phyloP scores from a whole-genome alignment of 1,140 invertebrate species.

The Drosophila punjabiensis region DNA sequence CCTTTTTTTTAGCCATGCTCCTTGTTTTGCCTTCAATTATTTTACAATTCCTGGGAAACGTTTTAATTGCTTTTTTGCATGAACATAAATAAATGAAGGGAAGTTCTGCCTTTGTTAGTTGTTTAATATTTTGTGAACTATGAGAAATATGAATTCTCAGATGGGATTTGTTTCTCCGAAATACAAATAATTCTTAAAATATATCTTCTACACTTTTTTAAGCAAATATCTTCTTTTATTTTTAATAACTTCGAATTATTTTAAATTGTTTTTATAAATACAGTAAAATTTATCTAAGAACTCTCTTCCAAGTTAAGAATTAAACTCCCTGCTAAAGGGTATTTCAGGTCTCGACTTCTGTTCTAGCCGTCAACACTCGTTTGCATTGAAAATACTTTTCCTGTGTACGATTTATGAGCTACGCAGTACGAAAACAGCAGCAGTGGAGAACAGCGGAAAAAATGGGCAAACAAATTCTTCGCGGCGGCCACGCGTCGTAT shows the following conservation, averaged over 20 bases:
- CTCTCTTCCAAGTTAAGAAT: not conserved
- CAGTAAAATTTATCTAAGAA: accelerated
- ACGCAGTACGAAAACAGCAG: constrained; percentile 14
- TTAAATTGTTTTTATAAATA: not conserved
- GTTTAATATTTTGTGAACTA: not conserved
- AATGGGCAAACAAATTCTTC: constrained; percentile 50
- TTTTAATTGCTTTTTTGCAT: constrained; percentile 7
- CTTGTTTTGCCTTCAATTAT: constrained; percentile 10
- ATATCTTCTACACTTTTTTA: not conserved
- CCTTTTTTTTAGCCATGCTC: not conserved
- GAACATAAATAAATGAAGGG: constrained; percentile 5
- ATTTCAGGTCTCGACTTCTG: not conserved
- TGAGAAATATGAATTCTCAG: not conserved
- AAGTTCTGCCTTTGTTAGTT: not conserved
- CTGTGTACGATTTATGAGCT: constrained; percentile 42
- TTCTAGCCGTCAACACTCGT: constrained; percentile 16
- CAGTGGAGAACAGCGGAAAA: constrained; percentile 23
- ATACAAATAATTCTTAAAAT: too few species aligned
- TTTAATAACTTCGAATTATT: not conserved
- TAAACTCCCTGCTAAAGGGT: constrained; percentile 6
- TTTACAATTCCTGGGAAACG: not conserved
- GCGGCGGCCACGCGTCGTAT: constrained; percentile 63
- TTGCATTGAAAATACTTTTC: constrained; percentile 51
- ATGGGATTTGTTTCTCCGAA: too few species aligned
- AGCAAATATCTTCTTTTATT: accelerated